A percentile compares a stretch with the other conserved stretches of the same genome.
Conservation (phyloP, 1,140 invertebrate genomes). For the Cylas formicarius region DNA sequence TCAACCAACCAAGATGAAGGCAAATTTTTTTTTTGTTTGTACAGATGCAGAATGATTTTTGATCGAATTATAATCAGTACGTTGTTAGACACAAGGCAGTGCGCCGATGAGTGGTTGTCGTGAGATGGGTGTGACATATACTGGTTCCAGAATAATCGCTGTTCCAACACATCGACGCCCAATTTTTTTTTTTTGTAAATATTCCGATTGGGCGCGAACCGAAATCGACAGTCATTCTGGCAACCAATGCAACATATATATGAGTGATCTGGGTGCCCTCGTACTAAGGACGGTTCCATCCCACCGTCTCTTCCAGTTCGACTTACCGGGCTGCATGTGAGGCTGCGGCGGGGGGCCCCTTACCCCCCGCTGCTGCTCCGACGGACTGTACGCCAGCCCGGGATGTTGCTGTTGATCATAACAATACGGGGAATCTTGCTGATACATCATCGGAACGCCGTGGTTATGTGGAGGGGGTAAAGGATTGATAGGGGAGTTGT, state of each 20-base stretch:
- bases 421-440: constrained; percentile 52
- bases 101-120: constrained; percentile 37
- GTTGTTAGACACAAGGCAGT: constrained; percentile 38
- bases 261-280: no score
- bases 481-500: constrained; percentile 14
- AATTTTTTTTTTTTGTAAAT: no score
- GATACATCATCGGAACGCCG: constrained; percentile 45
- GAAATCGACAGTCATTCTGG: no score
- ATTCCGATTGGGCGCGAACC: no score
- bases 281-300: no score
- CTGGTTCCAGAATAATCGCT: constrained; percentile 12
- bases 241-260: no score
- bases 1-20: no score
- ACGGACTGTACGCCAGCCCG: constrained; percentile 45
- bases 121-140: constrained; percentile 18
- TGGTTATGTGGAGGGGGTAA: constrained; percentile 35
- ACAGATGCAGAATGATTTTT: no score
- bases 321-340: constrained; percentile 56
- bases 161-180: no score
- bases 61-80: no score
- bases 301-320: no score
- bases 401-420: constrained; percentile 50
- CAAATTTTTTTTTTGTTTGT: no score
- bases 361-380: constrained; percentile 42
- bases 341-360: constrained; percentile 41